Conservation (phyloP, 2,888 invertebrate species). For the Dysmachus trigonus region DNA sequence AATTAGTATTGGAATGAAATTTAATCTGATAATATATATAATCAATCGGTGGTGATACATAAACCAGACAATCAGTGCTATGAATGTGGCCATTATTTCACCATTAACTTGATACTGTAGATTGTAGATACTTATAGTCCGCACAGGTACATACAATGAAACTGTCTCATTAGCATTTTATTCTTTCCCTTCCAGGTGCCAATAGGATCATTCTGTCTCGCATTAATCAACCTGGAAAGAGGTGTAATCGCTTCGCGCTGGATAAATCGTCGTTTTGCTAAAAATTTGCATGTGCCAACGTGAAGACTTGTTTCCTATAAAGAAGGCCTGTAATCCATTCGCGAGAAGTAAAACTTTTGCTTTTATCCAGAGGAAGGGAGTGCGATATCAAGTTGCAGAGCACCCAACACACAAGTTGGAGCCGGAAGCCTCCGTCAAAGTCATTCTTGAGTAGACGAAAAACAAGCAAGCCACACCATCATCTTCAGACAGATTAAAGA, state of each 20-base stretch:
- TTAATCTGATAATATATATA: background rate
- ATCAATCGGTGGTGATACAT: background rate
- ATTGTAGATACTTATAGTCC: background rate
- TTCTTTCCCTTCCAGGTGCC: constrained; percentile 2
- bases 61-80: background rate
- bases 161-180: background rate
- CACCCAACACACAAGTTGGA: background rate
- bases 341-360: constrained; percentile 6
- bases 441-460: background rate
- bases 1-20: background rate
- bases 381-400: background rate
- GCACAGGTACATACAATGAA: background rate
- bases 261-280: background rate
- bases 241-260: background rate
- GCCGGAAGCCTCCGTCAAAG: background rate
- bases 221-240: background rate
- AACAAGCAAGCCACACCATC: background rate
- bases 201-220: constrained; percentile 10
- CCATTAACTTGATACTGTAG: background rate
- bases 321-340: background rate
- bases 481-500: background rate
- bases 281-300: background rate
- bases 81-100: background rate
- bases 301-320: background rate
- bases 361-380: background rate